These are phyloP conservation scores for Salvator merianae DNA, from an alignment of 2,113 vertebrate genomes.

Conservation along the genomic window DNA sequence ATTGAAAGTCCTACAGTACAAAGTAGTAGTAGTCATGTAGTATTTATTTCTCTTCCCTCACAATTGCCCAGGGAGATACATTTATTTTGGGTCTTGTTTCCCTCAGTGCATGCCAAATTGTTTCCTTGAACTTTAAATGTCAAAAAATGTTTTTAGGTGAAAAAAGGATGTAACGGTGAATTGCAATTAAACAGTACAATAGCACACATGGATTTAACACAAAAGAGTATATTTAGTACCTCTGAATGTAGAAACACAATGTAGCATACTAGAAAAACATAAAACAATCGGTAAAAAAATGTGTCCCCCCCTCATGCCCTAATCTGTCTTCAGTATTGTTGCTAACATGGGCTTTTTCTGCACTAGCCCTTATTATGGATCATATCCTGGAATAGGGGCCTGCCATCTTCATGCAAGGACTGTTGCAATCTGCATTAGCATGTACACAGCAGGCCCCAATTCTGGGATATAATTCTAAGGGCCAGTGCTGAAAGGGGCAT, in stretches of 20 bases:
- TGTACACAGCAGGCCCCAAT: too few relatives aligned
- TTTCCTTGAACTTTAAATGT: constrained; percentile 57
- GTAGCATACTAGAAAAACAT: constrained; percentile 55
- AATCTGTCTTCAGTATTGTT: constrained; percentile 31
- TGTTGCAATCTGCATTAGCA: too few relatives aligned
- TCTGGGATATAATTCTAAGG: too few relatives aligned
- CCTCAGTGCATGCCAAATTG: constrained; percentile 1
- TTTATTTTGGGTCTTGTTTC: constrained; percentile 12
- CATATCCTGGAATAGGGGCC: too few relatives aligned
- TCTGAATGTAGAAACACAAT: constrained; percentile 18
- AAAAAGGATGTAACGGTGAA: constrained; percentile 10
- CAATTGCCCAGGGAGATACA: background rate
- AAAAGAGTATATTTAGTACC: constrained; percentile 32
- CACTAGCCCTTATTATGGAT: too few relatives aligned
- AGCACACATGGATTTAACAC: constrained; percentile 16
- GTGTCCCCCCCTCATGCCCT: background rate
- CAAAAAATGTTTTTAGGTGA: constrained; percentile 35
- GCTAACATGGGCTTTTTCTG: constrained; percentile 27
- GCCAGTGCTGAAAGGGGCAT: too few relatives aligned
- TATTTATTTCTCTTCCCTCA: constrained; percentile 29
- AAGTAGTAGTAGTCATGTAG: background rate
- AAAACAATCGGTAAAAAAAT: constrained; percentile 9
- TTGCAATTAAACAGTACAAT: background rate
- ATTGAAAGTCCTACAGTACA: background rate
- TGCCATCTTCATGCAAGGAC: too few relatives aligned